These are phyloP conservation scores for Speoplatyrhinus poulsoni DNA, from an alignment of 2,113 vertebrate genomes.

Conservation along the genomic window DNA sequence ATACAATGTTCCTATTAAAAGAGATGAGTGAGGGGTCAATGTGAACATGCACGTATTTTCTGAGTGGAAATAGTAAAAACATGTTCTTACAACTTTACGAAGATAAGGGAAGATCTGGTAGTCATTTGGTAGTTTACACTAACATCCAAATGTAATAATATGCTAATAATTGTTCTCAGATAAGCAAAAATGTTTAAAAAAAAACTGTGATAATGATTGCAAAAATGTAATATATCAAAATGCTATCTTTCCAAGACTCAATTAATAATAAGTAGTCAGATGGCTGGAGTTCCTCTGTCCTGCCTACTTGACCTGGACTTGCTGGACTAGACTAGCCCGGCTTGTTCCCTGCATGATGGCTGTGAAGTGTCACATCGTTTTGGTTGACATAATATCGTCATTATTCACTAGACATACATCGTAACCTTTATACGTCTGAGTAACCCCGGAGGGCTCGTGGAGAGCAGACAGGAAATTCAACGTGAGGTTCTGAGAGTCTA, in stretches of 20 bases:
- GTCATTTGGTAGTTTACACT: no score
- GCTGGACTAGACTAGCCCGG: conserved; percentile 44
- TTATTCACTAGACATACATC: conserved; percentile 83
- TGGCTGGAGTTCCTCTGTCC: conserved; percentile 24
- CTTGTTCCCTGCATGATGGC: conserved; percentile 72
- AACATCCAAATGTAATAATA: no score
- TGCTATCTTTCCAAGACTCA: not conserved
- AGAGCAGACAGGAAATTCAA: conserved; percentile 57
- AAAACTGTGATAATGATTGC: conserved; percentile 17
- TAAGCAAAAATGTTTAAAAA: not conserved
- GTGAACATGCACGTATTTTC: no score
- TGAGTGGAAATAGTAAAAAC: no score
- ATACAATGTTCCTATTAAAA: no score
- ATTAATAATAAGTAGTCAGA: not conserved
- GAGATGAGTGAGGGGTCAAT: no score
- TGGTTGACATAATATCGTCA: conserved; percentile 71
- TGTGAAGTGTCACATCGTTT: conserved; percentile 73
- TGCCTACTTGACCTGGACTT: conserved; percentile 41
- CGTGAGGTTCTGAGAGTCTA: conserved; percentile 32
- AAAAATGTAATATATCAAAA: not conserved
- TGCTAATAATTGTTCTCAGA: not conserved
- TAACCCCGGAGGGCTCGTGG: conserved; percentile 69
- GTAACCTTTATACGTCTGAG: conserved; percentile 88
- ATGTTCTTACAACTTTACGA: no score
- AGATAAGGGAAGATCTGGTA: no score